Percentiles rank a stretch among this genome's conserved stretches.
Conservation (phyloP, 2,113 vertebrate species). For the Tretioscincus oriximinensis region DNA sequence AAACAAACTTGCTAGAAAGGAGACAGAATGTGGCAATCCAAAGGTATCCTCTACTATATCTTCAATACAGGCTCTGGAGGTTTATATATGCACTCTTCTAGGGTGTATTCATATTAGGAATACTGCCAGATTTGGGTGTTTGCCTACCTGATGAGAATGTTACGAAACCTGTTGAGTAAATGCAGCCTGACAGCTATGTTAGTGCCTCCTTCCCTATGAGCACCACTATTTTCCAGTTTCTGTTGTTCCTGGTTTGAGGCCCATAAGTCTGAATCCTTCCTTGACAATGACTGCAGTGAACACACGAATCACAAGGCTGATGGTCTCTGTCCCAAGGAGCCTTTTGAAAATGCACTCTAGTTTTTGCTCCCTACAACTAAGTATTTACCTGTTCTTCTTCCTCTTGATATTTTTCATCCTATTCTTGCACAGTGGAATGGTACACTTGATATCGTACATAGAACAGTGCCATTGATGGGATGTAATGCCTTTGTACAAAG, state of each 20-base stretch:
- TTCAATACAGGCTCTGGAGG: background rate
- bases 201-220: background rate
- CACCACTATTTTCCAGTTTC: background rate
- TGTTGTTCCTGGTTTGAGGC: background rate
- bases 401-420: too few relatives aligned
- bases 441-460: too few relatives aligned
- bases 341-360: background rate
- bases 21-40: background rate
- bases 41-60: background rate
- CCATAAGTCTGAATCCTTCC: background rate
- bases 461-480: too few relatives aligned
- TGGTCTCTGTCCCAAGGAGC: background rate
- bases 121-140: slow-evolving; percentile 12
- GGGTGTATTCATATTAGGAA: slow-evolving; percentile 14
- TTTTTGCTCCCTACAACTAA: background rate
- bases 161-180: slow-evolving; percentile 27
- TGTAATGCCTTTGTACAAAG: too few relatives aligned
- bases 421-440: too few relatives aligned
- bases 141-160: background rate
- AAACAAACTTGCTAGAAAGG: background rate
- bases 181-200: background rate
- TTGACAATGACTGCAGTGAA: background rate
- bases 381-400: background rate
- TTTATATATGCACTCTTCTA: slow-evolving; percentile 5
- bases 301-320: background rate